A percentile compares a stretch with the other conserved stretches of the same genome.
Evolutionary conservation across 2,113 vertebrate genomes (phyloP).

Genomic region (Hyla sarda): DNA sequence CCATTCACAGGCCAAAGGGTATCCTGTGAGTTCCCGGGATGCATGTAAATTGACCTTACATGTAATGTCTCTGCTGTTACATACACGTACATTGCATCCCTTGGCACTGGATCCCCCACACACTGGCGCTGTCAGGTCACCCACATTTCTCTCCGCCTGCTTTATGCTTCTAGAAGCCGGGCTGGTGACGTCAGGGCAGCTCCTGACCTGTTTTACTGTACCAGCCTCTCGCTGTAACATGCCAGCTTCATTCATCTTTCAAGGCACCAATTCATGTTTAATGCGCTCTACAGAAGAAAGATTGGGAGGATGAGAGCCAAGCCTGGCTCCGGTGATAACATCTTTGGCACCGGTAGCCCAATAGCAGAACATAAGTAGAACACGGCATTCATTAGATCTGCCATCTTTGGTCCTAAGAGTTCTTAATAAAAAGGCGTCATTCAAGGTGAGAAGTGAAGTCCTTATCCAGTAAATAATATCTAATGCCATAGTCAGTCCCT

Average conservation of each 20-base stretch:
- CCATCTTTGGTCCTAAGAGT: not conserved
- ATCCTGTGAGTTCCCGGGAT: too few species aligned
- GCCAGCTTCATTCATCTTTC: slow-evolving; percentile 58
- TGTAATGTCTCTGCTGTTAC: not conserved
- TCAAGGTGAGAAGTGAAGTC: not conserved
- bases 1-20: too few species aligned
- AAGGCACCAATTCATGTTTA: slow-evolving; percentile 41
- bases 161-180: slow-evolving; percentile 36
- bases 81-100: not conserved
- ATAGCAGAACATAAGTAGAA: not conserved
- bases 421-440: not conserved
- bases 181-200: slow-evolving; percentile 46
- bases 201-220: slow-evolving; percentile 53
- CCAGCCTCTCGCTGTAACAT: slow-evolving; percentile 41
- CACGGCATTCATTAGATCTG: not conserved
- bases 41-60: not conserved
- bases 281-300: not conserved
- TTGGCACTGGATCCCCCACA: slow-evolving; percentile 18
- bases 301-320: not conserved
- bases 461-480: too few species aligned
- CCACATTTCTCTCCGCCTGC: slow-evolving; percentile 33
- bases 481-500: not conserved
- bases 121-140: slow-evolving; percentile 23
- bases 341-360: not conserved
- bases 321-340: not conserved